Conservation (phyloP, 2,888 invertebrate genomes). For the Trachelus troglodyta region DNA sequence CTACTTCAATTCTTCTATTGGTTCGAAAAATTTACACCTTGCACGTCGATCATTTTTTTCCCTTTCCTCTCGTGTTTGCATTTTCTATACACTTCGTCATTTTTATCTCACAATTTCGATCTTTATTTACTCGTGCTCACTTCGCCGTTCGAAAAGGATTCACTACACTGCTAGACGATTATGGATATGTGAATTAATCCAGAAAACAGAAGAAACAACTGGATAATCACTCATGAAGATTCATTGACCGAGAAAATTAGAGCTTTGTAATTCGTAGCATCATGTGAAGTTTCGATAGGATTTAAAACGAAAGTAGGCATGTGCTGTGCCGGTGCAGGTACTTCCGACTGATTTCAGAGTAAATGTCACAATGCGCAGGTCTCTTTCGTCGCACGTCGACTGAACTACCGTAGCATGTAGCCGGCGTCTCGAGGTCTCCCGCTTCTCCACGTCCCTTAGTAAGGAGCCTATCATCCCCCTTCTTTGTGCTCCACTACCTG, state of each 20-base stretch:
- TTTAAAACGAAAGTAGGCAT: too few species aligned
- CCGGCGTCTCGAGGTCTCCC: not conserved
- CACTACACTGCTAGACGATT: not conserved
- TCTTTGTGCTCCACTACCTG: not conserved
- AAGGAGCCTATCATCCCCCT: too few species aligned
- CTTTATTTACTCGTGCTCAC: too few species aligned
- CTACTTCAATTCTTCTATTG: too few species aligned
- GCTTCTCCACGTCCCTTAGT: conserved; percentile 8
- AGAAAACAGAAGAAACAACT: not conserved
- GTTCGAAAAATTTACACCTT: too few species aligned
- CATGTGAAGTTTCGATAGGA: conserved; percentile 37
- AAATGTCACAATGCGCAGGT: conserved; percentile 47
- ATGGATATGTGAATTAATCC: too few species aligned
- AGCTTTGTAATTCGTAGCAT: not conserved
- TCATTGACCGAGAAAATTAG: not conserved
- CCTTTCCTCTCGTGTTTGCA: too few species aligned
- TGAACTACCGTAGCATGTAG: conserved; percentile 10
- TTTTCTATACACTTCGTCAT: too few species aligned
- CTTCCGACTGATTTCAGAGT: conserved; percentile 44
- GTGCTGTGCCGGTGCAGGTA: conserved; percentile 31
- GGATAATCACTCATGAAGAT: not conserved
- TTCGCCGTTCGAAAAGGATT: too few species aligned
- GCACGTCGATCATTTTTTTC: too few species aligned
- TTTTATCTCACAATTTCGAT: too few species aligned
- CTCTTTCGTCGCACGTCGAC: conserved; percentile 32